Evolutionary conservation across 2,113 vertebrate genomes (phyloP).

Genomic region (Calyptommatus sinebrachiatus): DNA sequence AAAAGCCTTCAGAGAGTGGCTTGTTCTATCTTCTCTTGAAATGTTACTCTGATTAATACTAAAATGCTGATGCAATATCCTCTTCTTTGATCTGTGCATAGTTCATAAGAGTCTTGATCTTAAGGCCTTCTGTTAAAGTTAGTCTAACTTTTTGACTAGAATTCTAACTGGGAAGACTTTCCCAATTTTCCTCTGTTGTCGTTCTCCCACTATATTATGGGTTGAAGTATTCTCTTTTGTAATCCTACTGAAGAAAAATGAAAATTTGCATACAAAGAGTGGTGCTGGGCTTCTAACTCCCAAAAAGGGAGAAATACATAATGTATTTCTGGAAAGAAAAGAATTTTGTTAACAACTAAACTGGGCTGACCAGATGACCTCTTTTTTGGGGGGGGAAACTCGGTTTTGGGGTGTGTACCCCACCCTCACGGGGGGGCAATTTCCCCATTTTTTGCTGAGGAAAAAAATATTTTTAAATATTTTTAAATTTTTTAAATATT

Average conservation of each 20-base stretch:
- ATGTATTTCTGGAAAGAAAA: no score
- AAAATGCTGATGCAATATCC: not conserved
- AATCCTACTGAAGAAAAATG: no score
- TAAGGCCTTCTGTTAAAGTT: not conserved
- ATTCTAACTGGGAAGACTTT: not conserved
- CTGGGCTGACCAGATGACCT: no score
- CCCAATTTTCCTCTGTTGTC: not conserved
- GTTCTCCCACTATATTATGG: not conserved
- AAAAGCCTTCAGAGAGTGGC: not conserved
- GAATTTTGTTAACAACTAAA: no score
- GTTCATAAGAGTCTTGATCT: slow-evolving; percentile 11
- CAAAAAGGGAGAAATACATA: no score
- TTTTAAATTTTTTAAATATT: no score
- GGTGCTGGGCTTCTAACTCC: no score
- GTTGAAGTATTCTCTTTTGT: not conserved
- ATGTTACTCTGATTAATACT: not conserved
- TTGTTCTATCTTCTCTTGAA: slow-evolving; percentile 9
- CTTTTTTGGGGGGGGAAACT: no score
- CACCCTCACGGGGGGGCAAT: no score
- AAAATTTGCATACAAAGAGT: not conserved
- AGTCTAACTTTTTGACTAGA: not conserved
- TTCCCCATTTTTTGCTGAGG: no score
- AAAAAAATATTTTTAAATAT: no score
- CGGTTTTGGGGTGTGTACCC: no score
- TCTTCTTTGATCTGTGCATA: not conserved